These are phyloP conservation scores for Microcebus tavaratra DNA, from an alignment of 2,113 vertebrate species.

Conservation along the genomic window DNA sequence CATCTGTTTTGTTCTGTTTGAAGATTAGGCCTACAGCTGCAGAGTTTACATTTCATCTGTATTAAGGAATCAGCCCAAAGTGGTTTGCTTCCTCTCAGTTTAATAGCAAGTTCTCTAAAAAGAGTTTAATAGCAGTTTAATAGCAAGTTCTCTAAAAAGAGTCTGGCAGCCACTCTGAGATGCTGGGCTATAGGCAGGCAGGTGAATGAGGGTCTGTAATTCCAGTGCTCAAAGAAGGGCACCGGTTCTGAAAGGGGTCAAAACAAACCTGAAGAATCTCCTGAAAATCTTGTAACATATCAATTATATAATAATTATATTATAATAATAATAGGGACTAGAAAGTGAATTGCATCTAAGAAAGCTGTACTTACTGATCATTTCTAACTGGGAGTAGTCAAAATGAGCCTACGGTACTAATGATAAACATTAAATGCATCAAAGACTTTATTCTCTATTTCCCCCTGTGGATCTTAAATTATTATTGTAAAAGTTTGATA, in stretches of 20 bases:
- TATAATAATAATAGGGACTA: neutral
- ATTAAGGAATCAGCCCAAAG: neutral
- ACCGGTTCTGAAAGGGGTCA: neutral
- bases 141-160: neutral
- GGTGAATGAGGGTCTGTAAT: neutral
- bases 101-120: neutral
- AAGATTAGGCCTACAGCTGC: neutral
- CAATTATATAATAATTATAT: neutral
- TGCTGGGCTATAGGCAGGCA: neutral
- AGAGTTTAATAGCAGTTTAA: neutral
- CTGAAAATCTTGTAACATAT: neutral
- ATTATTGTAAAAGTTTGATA: neutral
- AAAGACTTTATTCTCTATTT: neutral
- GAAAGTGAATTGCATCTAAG: neutral
- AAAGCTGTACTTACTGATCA: neutral
- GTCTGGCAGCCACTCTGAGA: neutral
- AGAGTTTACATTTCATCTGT: neutral
- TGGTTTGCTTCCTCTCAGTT: neutral
- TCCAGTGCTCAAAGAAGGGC: neutral
- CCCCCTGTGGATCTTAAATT: neutral
- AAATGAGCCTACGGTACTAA: neutral
- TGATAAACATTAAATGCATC: neutral
- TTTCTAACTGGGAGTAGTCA: neutral
- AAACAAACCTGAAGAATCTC: neutral
- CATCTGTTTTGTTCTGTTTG: neutral